Evolutionary conservation across 2,113 vertebrate species (phyloP).

Genomic region (Dryoscopus gambensis): DNA sequence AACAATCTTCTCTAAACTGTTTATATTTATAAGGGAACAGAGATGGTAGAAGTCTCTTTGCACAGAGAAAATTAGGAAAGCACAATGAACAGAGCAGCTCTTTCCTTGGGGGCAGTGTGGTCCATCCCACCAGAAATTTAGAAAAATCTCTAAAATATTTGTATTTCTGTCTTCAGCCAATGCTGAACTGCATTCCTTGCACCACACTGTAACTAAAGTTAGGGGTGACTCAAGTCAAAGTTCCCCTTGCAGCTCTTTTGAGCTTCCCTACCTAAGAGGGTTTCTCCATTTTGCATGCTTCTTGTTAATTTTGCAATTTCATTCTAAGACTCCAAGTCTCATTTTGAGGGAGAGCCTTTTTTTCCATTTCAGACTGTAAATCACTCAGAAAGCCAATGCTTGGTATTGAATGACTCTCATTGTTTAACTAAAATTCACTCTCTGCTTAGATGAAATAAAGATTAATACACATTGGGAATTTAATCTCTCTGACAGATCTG

Average conservation of each 20-base stretch:
- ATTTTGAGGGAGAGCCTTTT: not conserved
- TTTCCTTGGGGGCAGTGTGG: not conserved
- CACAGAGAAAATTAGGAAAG: not conserved
- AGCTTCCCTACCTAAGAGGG: not conserved
- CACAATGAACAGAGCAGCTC: not conserved
- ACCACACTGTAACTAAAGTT: not conserved
- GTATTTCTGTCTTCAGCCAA: not conserved
- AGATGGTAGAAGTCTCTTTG: not conserved
- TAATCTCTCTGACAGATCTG: not conserved
- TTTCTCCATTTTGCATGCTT: not conserved
- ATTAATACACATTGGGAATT: not conserved
- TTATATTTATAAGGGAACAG: not conserved
- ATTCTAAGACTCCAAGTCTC: not conserved
- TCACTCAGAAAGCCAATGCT: not conserved
- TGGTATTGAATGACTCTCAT: not conserved
- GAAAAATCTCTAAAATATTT: not conserved
- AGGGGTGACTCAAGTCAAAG: not conserved
- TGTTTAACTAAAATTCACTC: not conserved
- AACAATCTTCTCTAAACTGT: not conserved
- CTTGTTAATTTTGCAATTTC: not conserved
- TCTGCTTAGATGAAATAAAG: not conserved
- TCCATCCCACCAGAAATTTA: not conserved
- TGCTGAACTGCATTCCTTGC: not conserved
- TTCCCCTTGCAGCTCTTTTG: rapidly evolving
- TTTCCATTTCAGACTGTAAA: not conserved